Conservation (phyloP, 2,888 invertebrate genomes). For the Drosophila neonasuta region DNA sequence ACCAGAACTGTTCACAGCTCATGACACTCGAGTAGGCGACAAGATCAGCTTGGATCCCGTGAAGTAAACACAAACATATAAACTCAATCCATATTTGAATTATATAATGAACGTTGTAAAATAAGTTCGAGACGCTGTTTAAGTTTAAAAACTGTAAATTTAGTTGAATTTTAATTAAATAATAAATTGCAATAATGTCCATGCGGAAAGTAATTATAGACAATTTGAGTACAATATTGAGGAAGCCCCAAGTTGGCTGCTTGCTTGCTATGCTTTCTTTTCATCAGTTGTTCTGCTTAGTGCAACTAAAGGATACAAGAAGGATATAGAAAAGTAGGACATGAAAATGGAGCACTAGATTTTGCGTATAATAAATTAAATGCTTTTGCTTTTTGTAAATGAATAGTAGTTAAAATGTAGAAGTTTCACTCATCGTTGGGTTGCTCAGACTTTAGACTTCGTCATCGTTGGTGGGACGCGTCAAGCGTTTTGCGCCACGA, state of each 20-base stretch:
- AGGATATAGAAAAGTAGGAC: slow-evolving; percentile 30
- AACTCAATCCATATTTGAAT: neutral
- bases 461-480: slow-evolving; percentile 83
- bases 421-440: slow-evolving; percentile 55
- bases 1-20: slow-evolving; percentile 67
- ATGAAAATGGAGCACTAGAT: slow-evolving; percentile 47
- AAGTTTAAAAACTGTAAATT: slow-evolving; percentile 29
- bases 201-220: slow-evolving; percentile 41
- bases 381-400: slow-evolving; percentile 46
- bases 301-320: slow-evolving; percentile 58
- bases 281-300: slow-evolving; percentile 47
- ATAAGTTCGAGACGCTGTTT: slow-evolving; percentile 32
- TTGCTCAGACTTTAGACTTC: slow-evolving; percentile 71
- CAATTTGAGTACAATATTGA: slow-evolving; percentile 48
- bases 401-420: neutral
- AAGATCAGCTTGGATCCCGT: slow-evolving; percentile 71
- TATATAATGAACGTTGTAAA: slow-evolving; percentile 21
- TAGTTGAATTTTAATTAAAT: slow-evolving; percentile 64
- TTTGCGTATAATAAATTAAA: slow-evolving; percentile 67
- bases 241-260: slow-evolving; percentile 70
- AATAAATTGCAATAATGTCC: slow-evolving; percentile 75
- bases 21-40: slow-evolving; percentile 74
- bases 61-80: slow-evolving; percentile 50
- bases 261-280: slow-evolving; percentile 66
- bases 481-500: slow-evolving; percentile 94